Evolutionary conservation across 2,888 invertebrate genomes (phyloP), one percentile per base, ranked within the genome.

Genomic region (Hipparchia semele): DNA sequence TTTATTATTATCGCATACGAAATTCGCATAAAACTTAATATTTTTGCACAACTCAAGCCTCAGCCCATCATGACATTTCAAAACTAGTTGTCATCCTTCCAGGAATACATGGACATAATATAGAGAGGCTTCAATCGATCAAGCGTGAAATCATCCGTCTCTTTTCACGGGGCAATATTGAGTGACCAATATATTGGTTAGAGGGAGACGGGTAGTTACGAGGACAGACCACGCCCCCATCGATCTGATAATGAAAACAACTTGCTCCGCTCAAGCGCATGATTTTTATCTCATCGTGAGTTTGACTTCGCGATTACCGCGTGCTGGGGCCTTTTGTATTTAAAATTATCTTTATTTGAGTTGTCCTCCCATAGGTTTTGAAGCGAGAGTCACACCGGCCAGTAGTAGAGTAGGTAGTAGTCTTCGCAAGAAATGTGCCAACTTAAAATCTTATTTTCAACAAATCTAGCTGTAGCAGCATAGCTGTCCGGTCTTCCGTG

Each of bases 201-300:
- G 85, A 87, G 75, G 71, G 84, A 79, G 86, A 87, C 80, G 76
- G 84, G 75, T 82, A 82, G 80, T 79, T 53, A 60, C 39, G 13
- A 13, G 82, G 80, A 82, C 80, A 60, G 85, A 33, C 88, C 90
- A 85, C 92, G 83, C 84, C 85, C 81, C 83, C 84, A 92, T 91
- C 87, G 90, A 91, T 90, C 90, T 84, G 92, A 91, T 92, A 91
- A 88, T 86, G 86, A 83, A 83, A 84, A 72, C 72, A 76, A 90
- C 90, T 82, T 80, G 89, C 90, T 87, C 78, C 82, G 85, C 86
- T 87, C 86, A 79, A 80, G 87, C 86, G 88, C 77, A 79, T 74
- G 79, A 79, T 79, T 79, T 79, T 79, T 79, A 79, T 79, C 79
- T 75, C 74, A 73, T 77, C 79, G 75, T 79, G 79, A 78, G 75